phyloP scores from a whole-genome alignment of 2,888 invertebrate genomes.

The Homarus gammarus region DNA sequence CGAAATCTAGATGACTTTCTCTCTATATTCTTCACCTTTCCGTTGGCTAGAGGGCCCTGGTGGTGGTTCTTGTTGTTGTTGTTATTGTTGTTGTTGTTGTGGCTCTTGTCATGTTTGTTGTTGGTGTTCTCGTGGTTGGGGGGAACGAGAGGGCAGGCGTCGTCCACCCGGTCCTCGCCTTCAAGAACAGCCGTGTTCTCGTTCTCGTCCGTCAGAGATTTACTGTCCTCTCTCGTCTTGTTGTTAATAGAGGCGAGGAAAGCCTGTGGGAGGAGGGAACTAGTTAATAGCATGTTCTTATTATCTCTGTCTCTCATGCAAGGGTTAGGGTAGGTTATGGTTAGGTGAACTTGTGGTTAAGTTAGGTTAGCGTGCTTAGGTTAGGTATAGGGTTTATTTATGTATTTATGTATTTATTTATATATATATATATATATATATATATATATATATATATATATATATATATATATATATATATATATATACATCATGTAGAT shows the following conservation, averaged over 20 bases:
- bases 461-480: too few relatives aligned
- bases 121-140: background rate
- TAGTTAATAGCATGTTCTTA: background rate
- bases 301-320: too few relatives aligned
- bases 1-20: slow-evolving; percentile 24
- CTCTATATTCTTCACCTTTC: slow-evolving; percentile 34
- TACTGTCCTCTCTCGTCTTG: slow-evolving; percentile 53
- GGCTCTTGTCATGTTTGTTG: background rate
- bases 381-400: too few relatives aligned
- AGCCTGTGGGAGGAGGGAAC: slow-evolving; percentile 27
- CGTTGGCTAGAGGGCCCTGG: slow-evolving; percentile 37
- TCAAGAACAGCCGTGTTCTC: slow-evolving; percentile 65
- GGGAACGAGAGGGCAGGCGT: slow-evolving; percentile 45
- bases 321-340: too few relatives aligned
- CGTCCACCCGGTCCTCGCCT: slow-evolving; percentile 45
- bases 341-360: too few relatives aligned
- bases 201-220: slow-evolving; percentile 68
- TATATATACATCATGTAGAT: too few relatives aligned
- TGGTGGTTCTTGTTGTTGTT: background rate
- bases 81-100: background rate
- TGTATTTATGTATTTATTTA: too few relatives aligned
- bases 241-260: slow-evolving; percentile 64
- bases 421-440: too few relatives aligned
- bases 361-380: too few relatives aligned
- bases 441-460: too few relatives aligned